A percentile compares a stretch with the other conserved stretches of the same genome.
Conservation (phyloP, 1,140 invertebrate genomes). For the Chionoecetes opilio region DNA sequence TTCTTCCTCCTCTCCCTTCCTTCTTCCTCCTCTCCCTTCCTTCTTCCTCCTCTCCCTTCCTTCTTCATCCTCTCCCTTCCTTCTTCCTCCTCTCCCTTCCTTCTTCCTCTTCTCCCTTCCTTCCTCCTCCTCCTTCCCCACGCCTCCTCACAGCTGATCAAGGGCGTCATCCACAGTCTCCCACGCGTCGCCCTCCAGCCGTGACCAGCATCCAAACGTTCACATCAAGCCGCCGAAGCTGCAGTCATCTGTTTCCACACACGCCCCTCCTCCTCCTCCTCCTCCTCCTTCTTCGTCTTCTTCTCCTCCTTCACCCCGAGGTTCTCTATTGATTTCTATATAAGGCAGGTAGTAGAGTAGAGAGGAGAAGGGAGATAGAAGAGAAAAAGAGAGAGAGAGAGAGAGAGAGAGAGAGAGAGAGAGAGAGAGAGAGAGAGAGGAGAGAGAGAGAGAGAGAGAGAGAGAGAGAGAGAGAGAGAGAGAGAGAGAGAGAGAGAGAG, state of each 20-base stretch:
- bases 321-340: constrained; percentile 47
- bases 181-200: constrained; percentile 43
- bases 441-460: too few species aligned
- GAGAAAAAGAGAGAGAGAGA: background rate
- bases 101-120: background rate
- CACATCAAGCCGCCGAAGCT: constrained; percentile 46
- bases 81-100: background rate
- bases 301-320: constrained; percentile 8
- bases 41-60: background rate
- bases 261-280: background rate
- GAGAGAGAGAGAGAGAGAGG: too few species aligned
- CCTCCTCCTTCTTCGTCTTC: background rate
- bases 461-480: too few species aligned
- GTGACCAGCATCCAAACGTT: constrained; percentile 51
- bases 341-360: background rate
- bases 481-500: too few species aligned
- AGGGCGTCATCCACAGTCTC: constrained; percentile 49
- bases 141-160: constrained; percentile 53
- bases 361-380: background rate
- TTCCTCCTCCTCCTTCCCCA: background rate
- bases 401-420: too few species aligned
- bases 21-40: background rate
- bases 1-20: background rate
- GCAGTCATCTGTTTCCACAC: constrained; percentile 42
- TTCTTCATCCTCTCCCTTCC: background rate